These are phyloP conservation scores for Sinocyclocheilus anshuiensis DNA, from an alignment of 2,113 vertebrate species.

Conservation along the genomic window DNA sequence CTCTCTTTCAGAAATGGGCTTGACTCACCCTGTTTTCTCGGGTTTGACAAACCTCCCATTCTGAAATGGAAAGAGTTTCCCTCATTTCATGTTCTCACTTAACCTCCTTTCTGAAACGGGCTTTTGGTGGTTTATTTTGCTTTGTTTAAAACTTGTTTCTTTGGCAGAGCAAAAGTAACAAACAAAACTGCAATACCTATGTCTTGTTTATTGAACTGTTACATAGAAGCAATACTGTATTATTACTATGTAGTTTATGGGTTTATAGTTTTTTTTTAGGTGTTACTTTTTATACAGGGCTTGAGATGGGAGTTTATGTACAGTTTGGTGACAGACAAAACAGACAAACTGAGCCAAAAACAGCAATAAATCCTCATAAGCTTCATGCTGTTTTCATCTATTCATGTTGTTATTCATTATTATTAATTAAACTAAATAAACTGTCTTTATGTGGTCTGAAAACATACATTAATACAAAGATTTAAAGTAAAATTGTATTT, in stretches of 20 bases:
- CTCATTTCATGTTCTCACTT: too few species aligned
- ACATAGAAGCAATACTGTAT: background rate
- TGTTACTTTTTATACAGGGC: background rate
- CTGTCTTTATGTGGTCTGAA: background rate
- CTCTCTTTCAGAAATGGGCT: too few species aligned
- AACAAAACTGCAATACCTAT: too few species aligned
- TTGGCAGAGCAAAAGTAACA: background rate
- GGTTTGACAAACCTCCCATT: too few species aligned
- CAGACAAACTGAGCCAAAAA: too few species aligned
- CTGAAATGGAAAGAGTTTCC: too few species aligned
- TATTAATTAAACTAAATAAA: background rate
- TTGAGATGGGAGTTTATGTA: background rate
- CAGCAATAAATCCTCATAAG: background rate
- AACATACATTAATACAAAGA: background rate
- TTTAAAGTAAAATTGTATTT: background rate
- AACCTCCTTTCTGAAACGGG: background rate
- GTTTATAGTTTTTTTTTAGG: background rate
- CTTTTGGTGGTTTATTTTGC: background rate
- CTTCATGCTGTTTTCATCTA: background rate
- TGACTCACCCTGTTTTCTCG: too few species aligned
- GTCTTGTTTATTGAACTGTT: background rate
- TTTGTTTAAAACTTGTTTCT: background rate
- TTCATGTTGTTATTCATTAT: background rate
- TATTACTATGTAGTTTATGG: background rate
- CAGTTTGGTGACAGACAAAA: too few species aligned